These are phyloP conservation scores for Eustalomyia histrio DNA, from an alignment of 2,888 invertebrate genomes.

Conservation along the genomic window DNA sequence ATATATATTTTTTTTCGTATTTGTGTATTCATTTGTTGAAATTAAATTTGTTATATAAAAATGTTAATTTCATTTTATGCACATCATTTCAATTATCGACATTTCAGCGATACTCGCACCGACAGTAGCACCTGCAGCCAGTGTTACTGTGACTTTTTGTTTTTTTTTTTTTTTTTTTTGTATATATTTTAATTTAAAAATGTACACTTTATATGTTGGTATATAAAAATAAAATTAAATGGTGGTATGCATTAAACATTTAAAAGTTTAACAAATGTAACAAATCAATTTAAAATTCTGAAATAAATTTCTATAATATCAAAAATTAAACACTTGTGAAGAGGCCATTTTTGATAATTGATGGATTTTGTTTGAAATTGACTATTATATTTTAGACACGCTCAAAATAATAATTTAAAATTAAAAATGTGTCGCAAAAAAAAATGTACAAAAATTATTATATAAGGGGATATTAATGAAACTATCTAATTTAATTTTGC, in stretches of 20 bases:
- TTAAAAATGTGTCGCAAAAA: too few species aligned
- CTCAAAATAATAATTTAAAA: too few species aligned
- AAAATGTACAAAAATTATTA: too few species aligned
- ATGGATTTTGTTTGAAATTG: too few species aligned
- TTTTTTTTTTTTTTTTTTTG: background rate
- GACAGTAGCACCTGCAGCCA: constrained; percentile 7
- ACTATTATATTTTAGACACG: too few species aligned
- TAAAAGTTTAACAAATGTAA: background rate
- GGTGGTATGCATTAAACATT: background rate
- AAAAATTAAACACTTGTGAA: background rate
- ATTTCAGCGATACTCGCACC: constrained; percentile 20
- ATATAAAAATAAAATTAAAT: background rate
- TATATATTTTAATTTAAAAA: constrained; percentile 14
- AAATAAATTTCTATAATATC: background rate
- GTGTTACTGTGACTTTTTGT: constrained; percentile 22
- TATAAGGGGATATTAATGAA: too few species aligned
- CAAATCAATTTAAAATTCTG: background rate
- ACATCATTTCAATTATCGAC: constrained; percentile 64
- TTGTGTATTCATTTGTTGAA: constrained; percentile 56
- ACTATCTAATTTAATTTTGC: too few species aligned
- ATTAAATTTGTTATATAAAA: constrained; percentile 61
- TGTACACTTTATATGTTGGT: background rate
- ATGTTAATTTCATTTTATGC: constrained; percentile 63
- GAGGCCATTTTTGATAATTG: background rate
- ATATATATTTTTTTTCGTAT: constrained; percentile 40